A percentile compares a stretch with the other conserved stretches of the same genome.
Conservation (phyloP, 2,888 invertebrate species). For the Endotricha flammealis region DNA sequence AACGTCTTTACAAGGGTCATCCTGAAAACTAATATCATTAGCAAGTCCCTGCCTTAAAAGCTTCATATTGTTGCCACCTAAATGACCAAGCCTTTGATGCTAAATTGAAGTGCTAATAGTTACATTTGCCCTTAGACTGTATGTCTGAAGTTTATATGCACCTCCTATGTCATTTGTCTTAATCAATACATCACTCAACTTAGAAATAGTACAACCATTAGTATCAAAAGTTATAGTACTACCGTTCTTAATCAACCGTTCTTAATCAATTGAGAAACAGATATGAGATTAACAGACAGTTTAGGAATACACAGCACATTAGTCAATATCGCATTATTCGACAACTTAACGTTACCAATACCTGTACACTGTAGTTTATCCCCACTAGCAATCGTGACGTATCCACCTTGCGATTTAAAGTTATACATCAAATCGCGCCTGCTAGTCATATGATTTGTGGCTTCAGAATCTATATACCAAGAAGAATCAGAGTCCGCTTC, state of each 20-base stretch:
- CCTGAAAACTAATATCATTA: constrained; percentile 14
- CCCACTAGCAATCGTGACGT: constrained; percentile 4
- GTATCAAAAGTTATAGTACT: background rate
- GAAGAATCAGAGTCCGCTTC: background rate
- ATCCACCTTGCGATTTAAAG: constrained; percentile 2
- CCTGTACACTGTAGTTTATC: constrained; percentile 6
- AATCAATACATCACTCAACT: constrained; percentile 4
- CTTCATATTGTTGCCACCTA: constrained; percentile 8
- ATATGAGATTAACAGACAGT: constrained; percentile 7
- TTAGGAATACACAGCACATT: constrained; percentile 8
- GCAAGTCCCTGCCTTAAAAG: constrained; percentile 13
- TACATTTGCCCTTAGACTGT: constrained; percentile 9
- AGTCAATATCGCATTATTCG: constrained; percentile 3
- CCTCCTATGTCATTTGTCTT: constrained; percentile 7
- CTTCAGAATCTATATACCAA: constrained; percentile 5
- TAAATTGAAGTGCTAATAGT: constrained; percentile 6
- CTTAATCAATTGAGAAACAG: constrained; percentile 8
- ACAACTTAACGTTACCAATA: constrained; percentile 9
- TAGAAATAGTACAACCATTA: no score
- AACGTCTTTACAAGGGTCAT: constrained; percentile 11
- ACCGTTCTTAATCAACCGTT: no score
- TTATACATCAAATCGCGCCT: constrained; percentile 3
- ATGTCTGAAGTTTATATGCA: constrained; percentile 8
- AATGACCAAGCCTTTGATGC: constrained; percentile 7
- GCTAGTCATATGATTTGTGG: constrained; percentile 7